A percentile compares a stretch with the other conserved stretches of the same genome.
Conservation (phyloP, 2,113 vertebrate species). For the Ivindomyrus marchei region DNA sequence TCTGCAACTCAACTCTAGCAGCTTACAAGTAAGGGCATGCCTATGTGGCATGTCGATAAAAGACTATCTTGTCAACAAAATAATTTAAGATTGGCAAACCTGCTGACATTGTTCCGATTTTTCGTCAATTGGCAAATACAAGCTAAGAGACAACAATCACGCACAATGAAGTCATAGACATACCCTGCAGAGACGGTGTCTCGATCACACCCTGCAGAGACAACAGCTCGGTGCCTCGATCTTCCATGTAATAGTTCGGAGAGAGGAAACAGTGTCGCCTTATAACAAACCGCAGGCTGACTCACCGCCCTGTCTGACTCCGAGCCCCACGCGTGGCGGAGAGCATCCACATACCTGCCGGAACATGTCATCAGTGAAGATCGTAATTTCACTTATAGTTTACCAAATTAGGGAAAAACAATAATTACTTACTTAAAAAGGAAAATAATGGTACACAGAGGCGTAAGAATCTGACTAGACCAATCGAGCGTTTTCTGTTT, state of each 20-base stretch:
- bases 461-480: not conserved
- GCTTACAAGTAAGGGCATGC: too few species aligned
- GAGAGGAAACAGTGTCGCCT: not conserved
- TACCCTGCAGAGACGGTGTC: not conserved
- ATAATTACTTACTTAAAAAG: not conserved
- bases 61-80: not conserved
- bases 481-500: not conserved
- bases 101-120: not conserved
- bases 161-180: not conserved
- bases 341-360: not conserved
- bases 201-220: not conserved
- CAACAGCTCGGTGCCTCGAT: not conserved
- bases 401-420: not conserved
- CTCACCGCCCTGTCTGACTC: not conserved
- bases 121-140: not conserved
- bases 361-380: not conserved
- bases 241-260: not conserved
- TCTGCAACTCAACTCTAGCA: too few species aligned
- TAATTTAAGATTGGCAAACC: not conserved
- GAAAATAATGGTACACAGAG: not conserved
- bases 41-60: too few species aligned
- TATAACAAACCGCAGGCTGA: not conserved
- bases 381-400: not conserved
- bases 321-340: not conserved
- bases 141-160: not conserved